Conservation (phyloP, 2,888 invertebrate genomes). For the Lepidocyrtoides sp. region DNA sequence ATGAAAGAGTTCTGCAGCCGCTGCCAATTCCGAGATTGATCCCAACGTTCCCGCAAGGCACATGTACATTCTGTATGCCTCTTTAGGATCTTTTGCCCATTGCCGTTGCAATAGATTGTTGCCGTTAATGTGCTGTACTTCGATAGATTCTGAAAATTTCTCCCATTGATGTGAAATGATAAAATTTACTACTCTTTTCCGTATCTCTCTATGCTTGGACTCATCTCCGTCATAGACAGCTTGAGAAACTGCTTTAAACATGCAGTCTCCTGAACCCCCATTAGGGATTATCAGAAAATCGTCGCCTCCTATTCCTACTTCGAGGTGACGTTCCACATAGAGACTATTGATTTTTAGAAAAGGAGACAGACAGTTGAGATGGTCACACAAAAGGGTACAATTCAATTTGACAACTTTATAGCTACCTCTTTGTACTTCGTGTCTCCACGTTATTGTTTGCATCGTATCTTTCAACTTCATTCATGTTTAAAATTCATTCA, state of each 20-base stretch:
- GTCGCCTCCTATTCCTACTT: not conserved
- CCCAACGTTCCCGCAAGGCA: conserved; percentile 76
- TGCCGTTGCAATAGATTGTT: conserved; percentile 75
- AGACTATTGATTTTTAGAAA: not conserved
- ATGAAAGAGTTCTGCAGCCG: conserved; percentile 80
- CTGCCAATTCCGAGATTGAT: conserved; percentile 81
- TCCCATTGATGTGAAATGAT: conserved; percentile 77
- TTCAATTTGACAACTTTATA: not conserved
- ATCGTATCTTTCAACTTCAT: conserved; percentile 23
- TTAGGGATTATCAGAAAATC: conserved; percentile 80
- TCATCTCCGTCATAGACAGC: conserved; percentile 79
- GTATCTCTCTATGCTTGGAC: conserved; percentile 77
- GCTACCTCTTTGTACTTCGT: not conserved
- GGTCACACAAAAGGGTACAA: not conserved
- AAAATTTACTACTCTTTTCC: conserved; percentile 79
- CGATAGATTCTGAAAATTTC: conserved; percentile 80
- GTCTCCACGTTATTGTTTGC: conserved; percentile 39
- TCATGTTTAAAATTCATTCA: conserved; percentile 3
- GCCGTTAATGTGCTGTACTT: conserved; percentile 82
- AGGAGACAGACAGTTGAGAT: not conserved
- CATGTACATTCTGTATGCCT: conserved; percentile 81
- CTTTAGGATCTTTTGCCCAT: conserved; percentile 79
- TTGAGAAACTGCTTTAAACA: conserved; percentile 83
- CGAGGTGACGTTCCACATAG: conserved; percentile 66
- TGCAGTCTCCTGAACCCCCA: conserved; percentile 82